Evolutionary conservation across 1,140 invertebrate species (phyloP).

Genomic region (Brachionus paranguensis): DNA sequence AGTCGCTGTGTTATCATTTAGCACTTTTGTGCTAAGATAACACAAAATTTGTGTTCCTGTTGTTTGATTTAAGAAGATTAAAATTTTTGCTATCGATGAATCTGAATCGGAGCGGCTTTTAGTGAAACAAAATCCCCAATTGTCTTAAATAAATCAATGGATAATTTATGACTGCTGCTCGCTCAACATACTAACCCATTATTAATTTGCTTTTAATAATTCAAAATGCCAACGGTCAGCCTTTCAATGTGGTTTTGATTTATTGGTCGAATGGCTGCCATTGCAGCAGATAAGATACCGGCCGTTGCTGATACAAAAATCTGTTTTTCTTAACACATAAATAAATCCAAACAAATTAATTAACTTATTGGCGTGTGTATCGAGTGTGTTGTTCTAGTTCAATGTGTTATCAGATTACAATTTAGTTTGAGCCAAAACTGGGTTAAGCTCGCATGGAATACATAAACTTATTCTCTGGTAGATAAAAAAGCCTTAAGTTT

Average conservation of each 20-base stretch:
- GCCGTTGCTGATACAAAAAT: not conserved
- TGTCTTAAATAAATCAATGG: not conserved
- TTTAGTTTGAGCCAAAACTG: not conserved
- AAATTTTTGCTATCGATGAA: not conserved
- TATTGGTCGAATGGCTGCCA: not conserved
- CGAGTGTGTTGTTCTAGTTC: not conserved
- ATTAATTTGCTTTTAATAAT: not conserved
- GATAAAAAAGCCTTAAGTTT: not conserved
- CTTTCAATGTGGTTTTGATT: not conserved
- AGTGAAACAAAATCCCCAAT: not conserved
- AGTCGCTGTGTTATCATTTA: no score
- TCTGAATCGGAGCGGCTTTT: not conserved
- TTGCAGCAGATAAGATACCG: not conserved
- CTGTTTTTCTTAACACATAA: not conserved
- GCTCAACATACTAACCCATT: not conserved
- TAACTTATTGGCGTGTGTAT: slow-evolving; percentile 31
- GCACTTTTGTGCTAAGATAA: no score
- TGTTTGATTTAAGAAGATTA: not conserved
- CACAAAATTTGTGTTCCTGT: no score
- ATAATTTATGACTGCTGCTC: not conserved
- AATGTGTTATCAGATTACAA: not conserved
- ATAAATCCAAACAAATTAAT: slow-evolving; percentile 30
- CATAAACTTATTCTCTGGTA: not conserved
- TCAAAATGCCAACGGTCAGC: not conserved
- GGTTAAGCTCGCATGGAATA: not conserved